These are phyloP conservation scores for Leptopilina drosophilae DNA, from an alignment of 2,888 invertebrate species.

Conservation along the genomic window DNA sequence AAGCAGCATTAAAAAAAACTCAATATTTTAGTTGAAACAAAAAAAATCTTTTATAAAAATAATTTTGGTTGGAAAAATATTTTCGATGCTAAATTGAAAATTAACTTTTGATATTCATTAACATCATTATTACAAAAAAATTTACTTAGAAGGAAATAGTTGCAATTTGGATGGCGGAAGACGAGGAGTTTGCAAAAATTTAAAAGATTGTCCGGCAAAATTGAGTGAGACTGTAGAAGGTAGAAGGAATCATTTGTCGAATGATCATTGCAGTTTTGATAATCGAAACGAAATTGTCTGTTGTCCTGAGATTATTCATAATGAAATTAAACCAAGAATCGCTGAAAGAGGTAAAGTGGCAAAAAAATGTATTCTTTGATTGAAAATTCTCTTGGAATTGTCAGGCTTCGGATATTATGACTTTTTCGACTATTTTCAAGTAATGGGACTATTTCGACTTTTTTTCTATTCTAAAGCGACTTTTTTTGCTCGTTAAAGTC, in stretches of 20 bases:
- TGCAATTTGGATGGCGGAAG: neutral
- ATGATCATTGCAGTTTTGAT: constrained; percentile 12
- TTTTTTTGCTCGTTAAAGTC: no score
- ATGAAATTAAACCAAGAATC: neutral
- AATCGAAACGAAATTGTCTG: neutral
- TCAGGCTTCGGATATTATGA: no score
- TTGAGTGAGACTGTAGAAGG: neutral
- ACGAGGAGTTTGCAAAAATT: neutral
- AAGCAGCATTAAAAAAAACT: no score
- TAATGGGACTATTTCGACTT: no score
- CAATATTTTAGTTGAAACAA: no score
- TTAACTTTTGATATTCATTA: neutral
- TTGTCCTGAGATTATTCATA: neutral
- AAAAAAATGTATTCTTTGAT: no score
- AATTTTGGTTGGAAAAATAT: no score
- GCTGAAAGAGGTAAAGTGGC: neutral
- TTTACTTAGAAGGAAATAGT: neutral
- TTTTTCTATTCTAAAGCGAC: no score
- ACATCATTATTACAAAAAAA: neutral
- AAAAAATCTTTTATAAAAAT: no score
- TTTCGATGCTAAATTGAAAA: no score
- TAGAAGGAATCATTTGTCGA: neutral
- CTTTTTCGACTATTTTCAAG: no score
- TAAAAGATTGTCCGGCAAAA: neutral
- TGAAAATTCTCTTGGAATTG: neutral